phyloP scores from a whole-genome alignment of 2,797 vertebrate genomes.

The Cheirogaleus major region DNA sequence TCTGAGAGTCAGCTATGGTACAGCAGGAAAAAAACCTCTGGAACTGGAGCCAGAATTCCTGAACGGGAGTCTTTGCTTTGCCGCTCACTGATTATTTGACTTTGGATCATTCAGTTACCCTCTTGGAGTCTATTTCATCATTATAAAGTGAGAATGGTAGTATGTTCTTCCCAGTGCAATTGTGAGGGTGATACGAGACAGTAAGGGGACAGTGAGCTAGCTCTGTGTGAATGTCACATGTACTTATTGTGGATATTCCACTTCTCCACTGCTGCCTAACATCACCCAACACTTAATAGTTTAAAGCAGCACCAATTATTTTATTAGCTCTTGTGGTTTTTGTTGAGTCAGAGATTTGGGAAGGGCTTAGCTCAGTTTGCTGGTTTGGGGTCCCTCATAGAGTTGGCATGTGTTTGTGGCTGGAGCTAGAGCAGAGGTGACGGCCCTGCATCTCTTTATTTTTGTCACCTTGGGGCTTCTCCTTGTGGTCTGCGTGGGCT shows the following conservation, averaged over 20 bases:
- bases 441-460: background rate
- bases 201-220: background rate
- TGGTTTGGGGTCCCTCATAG: background rate
- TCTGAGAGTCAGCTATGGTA: background rate
- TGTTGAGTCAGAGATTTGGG: background rate
- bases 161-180: background rate
- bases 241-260: background rate
- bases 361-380: background rate
- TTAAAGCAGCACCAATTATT: background rate
- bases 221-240: background rate
- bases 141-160: background rate
- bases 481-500: accelerated
- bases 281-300: background rate
- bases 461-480: accelerated
- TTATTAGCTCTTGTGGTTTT: background rate
- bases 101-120: background rate
- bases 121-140: background rate
- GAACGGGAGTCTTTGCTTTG: background rate
- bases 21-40: background rate
- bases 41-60: background rate
- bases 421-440: background rate
- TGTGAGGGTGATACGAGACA: background rate
- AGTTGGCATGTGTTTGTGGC: accelerated
- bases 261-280: background rate
- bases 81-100: background rate